Evolutionary conservation across 1,140 invertebrate species (phyloP).

Genomic region (Gyrodactylus bullatarudis): DNA sequence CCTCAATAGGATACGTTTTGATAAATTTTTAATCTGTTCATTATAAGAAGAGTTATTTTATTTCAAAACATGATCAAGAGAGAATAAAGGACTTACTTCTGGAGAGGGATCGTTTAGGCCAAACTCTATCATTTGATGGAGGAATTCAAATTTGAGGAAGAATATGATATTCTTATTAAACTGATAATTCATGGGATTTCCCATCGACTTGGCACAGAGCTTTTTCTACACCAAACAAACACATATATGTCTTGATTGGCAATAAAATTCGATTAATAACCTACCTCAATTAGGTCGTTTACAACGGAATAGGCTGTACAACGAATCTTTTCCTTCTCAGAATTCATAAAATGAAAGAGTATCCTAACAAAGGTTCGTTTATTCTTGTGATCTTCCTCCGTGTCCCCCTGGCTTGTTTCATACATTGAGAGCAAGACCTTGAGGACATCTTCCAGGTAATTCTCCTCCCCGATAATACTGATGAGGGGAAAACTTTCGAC

Average conservation of each 20-base stretch:
- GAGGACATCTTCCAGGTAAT: not conserved
- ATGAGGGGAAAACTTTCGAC: not conserved
- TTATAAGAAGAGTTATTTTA: too few relatives aligned
- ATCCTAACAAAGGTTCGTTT: not conserved
- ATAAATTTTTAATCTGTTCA: not conserved
- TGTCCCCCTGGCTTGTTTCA: not conserved
- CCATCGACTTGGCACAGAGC: not conserved
- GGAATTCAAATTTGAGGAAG: not conserved
- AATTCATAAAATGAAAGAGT: not conserved
- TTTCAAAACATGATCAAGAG: too few relatives aligned
- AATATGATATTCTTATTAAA: not conserved
- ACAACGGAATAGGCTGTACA: not conserved
- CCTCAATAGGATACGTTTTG: not conserved
- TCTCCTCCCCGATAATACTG: not conserved
- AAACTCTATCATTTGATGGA: not conserved
- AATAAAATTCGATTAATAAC: not conserved
- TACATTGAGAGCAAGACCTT: not conserved
- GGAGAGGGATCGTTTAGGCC: not conserved
- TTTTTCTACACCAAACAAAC: not conserved
- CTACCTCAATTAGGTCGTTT: not conserved
- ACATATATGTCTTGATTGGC: not conserved
- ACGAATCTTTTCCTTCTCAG: not conserved
- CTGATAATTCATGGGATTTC: not conserved
- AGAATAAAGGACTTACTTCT: not conserved
- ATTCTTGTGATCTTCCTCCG: not conserved